Evolutionary conservation across 2,888 invertebrate genomes (phyloP), one percentile per base, ranked within the genome.

Genomic region (Pseudeuparius sepicola): DNA sequence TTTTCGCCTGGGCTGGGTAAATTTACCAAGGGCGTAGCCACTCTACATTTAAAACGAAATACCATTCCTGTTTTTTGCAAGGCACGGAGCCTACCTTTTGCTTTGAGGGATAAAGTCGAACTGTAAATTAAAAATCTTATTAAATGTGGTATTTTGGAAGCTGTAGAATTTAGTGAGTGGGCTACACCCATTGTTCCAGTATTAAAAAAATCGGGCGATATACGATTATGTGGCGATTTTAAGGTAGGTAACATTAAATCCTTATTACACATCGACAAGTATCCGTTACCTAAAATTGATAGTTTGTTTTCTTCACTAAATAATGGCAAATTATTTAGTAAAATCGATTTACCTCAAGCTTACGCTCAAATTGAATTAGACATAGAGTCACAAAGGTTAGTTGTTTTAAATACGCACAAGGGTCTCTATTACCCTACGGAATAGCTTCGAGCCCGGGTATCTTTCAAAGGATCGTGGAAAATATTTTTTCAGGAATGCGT

Each of bases 371-470:
- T 39, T 24, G 28, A 31, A 18, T 12, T 43, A 13, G 34, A 38
- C 12, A 28, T 34, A 7, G 24, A 31, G n/a, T 36, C 36, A 7
- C 4, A 11, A 9, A 9, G 39, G 14, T 30, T 42, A 18, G 16
- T 35, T 6, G 43, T 40, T 6, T 39, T 45, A 6, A 17, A 31
- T 23, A 45, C 44, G 1, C 40, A 43, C 34, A 40, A 37, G 26
- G 44, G 42, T 12, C 24, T 45, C 17, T 46, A 36, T 31, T 44
- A 24, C 39, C 43, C 13, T 47, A 31, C 37, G 47, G 42, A 1
- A 31, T 44, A 11, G 31, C 37, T 2, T 36, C 23, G 4, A 39
- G 37, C 14, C 42, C 40, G 7, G 38, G 30, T 2, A 37, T 29
- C 16, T 46, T 45, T 31, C 45, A 46, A 28, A 31, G 31, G 23